Evolutionary conservation across 2,888 invertebrate species (phyloP), one percentile per base, ranked within the genome.

Genomic region (Mactromeris polynyma): DNA sequence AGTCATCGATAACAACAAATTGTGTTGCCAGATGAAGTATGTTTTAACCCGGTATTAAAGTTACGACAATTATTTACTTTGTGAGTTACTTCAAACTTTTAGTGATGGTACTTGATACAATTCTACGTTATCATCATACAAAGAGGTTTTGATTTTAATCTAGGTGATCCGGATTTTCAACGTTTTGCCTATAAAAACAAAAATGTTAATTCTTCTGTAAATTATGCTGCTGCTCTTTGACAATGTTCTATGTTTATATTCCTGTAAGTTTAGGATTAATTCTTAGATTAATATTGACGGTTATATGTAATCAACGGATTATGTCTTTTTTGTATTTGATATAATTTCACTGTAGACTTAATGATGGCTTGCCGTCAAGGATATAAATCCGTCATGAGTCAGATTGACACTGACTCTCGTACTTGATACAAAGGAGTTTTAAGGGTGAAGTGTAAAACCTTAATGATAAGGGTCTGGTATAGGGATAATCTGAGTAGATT

Each of bases 361-460:
- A 38, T 64, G 64, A 73, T 2, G 33, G 33, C 36, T 19, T 36
- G 69, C 26, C 69, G 69, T 73, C 69, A 69, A 2, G 46, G 86
- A 81, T 81, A 85, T 85, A 31, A 85, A 85, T 81, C 7, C 51
- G 42, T 78, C 85, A 88, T 88, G 85, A 40, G 64, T 88, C 42
- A 88, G 85, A 82, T 85, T 78, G 77, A 17, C 33, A n/a, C 54
- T 88, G 85, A 85, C 88, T 77, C 33, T 33, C n/a, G 17, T 36
- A 73, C 26, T 81, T 86, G 81, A 86, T 86, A 64, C 36, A 21
- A 36, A 81, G 73, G 81, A 81, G 51, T 84, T 82, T 86, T 73
- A 86, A 86, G 81, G 80, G 46, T 46, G 40, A 86, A 80, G 69
- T 81, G 36, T 86, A 81, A 80, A 86, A 73, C 81, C 54, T 58